Conservation (phyloP, 2,888 invertebrate species). For the Caenorhabditis sp. region DNA sequence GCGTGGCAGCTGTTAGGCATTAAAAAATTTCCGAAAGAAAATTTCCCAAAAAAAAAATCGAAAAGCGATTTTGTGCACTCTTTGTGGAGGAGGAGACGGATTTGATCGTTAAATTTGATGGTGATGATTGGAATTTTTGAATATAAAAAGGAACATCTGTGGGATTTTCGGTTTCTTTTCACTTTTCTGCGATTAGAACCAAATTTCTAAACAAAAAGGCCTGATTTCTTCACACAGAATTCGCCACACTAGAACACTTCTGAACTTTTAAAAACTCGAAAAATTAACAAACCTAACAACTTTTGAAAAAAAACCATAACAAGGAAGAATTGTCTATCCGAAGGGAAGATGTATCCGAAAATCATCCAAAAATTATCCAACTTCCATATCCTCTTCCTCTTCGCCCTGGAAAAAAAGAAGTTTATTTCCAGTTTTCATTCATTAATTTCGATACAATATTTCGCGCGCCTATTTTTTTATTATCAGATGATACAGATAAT, state of each 20-base stretch:
- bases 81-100: not conserved
- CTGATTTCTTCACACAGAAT: too few relatives aligned
- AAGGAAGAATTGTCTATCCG: not conserved
- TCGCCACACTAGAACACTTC: not conserved
- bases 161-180: too few relatives aligned
- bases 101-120: not conserved
- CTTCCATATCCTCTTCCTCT: constrained; percentile 41
- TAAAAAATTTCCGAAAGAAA: not conserved
- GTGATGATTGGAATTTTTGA: too few relatives aligned
- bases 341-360: not conserved
- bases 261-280: not conserved
- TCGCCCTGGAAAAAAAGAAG: constrained; percentile 22
- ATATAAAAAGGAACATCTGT: too few relatives aligned
- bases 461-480: not conserved
- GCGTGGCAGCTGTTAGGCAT: constrained; percentile 1
- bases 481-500: not conserved
- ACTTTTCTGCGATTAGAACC: not conserved
- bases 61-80: not conserved
- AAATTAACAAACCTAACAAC: constrained; percentile 1
- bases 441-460: not conserved
- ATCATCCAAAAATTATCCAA: constrained; percentile 19
- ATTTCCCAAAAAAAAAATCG: not conserved
- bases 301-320: not conserved
- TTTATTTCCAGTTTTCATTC: constrained; percentile 1
- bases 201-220: too few relatives aligned